A percentile compares a stretch with the other conserved stretches of the same genome.
Evolutionary conservation across 2,113 vertebrate species (phyloP).

Genomic region (Malurus alboscapulatus): DNA sequence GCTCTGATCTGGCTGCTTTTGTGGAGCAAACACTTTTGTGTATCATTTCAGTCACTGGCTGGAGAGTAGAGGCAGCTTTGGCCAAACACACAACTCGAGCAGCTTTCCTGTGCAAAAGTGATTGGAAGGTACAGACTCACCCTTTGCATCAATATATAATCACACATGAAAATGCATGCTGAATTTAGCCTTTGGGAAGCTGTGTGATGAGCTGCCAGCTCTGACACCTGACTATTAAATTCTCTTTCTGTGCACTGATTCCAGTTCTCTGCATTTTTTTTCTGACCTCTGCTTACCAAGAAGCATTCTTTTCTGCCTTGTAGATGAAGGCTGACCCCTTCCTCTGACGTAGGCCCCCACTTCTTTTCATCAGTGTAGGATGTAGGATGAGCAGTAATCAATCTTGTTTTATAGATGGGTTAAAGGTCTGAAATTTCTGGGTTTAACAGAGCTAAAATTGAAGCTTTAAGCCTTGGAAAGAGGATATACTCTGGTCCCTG

Average conservation of each 20-base stretch:
- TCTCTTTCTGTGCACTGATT: not conserved
- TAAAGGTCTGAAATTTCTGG: conserved; percentile 6
- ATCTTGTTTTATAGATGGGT: not conserved
- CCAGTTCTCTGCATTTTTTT: not conserved
- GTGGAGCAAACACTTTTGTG: not conserved
- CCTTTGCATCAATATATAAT: not conserved
- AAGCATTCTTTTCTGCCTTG: not conserved
- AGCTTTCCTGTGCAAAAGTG: not conserved
- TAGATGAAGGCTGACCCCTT: not conserved
- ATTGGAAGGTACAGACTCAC: not conserved
- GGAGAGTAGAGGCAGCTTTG: not conserved
- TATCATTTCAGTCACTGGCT: not conserved
- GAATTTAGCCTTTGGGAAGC: not conserved
- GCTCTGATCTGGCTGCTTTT: not conserved
- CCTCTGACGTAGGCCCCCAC: not conserved
- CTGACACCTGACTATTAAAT: not conserved
- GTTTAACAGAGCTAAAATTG: not conserved
- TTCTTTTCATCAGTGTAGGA: not conserved
- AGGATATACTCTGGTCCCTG: not conserved
- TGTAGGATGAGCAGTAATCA: not conserved
- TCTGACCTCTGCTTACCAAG: not conserved
- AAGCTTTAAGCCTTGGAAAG: not conserved
- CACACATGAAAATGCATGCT: not conserved
- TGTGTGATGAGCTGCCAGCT: not conserved
- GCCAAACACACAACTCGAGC: not conserved